A percentile compares a stretch with the other conserved stretches of the same genome.
These are phyloP conservation scores for Drosophila arawakana DNA, from an alignment of 1,140 invertebrate species.

Conservation along the genomic window DNA sequence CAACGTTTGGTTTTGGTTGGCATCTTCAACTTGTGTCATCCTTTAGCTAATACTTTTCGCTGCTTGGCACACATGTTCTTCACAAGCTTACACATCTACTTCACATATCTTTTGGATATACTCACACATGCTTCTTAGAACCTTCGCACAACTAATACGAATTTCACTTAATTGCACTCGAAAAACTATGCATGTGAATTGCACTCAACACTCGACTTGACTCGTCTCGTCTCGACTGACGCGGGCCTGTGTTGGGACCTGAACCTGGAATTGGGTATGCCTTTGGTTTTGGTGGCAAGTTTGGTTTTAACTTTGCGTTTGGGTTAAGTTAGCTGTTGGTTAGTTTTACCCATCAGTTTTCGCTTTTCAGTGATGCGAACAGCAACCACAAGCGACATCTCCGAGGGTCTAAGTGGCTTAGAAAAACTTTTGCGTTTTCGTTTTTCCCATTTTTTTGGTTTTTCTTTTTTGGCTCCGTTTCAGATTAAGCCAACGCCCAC, in stretches of 20 bases:
- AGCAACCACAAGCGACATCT: conserved; percentile 60
- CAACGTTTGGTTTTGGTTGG: conserved; percentile 62
- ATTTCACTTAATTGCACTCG: conserved; percentile 80
- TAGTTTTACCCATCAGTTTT: conserved; percentile 40
- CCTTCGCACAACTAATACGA: conserved; percentile 69
- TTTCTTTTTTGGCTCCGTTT: conserved; percentile 45
- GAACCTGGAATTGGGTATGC: background rate
- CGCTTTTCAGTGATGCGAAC: conserved; percentile 52
- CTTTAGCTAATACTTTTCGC: conserved; percentile 67
- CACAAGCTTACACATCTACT: background rate
- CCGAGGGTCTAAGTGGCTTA: conserved; percentile 47
- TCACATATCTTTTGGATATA: conserved; percentile 4
- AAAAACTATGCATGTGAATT: conserved; percentile 80
- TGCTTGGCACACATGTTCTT: conserved; percentile 54
- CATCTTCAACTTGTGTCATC: conserved; percentile 51
- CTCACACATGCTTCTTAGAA: background rate
- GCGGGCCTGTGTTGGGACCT: conserved; percentile 8
- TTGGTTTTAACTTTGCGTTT: background rate
- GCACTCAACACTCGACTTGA: conserved; percentile 47
- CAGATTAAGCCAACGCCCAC: conserved; percentile 25
- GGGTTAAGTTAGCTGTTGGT: background rate
- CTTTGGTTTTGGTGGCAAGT: conserved; percentile 12
- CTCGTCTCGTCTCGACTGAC: conserved; percentile 60
- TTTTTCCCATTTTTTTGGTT: conserved; percentile 6
- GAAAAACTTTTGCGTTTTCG: conserved; percentile 47